phyloP scores from a whole-genome alignment of 2,113 vertebrate genomes.

The Saccopteryx leptura region DNA sequence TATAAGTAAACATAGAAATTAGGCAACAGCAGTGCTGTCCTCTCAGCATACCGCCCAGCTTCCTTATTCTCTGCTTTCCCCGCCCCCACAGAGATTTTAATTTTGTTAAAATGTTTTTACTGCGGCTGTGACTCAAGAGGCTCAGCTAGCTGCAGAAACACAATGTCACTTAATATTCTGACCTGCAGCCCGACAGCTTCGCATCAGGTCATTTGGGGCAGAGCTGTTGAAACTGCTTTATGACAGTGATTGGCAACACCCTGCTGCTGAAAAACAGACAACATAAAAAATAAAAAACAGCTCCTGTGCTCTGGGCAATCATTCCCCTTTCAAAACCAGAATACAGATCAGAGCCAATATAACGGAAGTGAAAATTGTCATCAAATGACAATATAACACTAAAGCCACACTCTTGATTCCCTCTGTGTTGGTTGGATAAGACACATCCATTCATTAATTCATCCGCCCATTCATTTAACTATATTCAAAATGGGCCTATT shows the following conservation, averaged over 20 bases:
- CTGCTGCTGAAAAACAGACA: conserved; percentile 53
- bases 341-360: background rate
- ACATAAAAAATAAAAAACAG: background rate
- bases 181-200: conserved; percentile 51
- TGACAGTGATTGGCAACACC: conserved; percentile 83
- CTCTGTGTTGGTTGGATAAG: background rate
- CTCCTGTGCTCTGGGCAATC: background rate
- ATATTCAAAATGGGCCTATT: background rate
- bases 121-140: conserved; percentile 76
- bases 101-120: conserved; percentile 81
- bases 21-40: background rate
- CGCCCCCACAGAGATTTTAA: conserved; percentile 76
- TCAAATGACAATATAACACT: background rate
- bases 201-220: conserved; percentile 72
- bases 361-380: background rate
- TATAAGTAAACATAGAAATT: background rate
- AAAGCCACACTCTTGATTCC: background rate
- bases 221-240: conserved; percentile 72
- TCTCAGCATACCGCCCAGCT: background rate
- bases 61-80: conserved; percentile 33
- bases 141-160: conserved; percentile 68
- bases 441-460: background rate
- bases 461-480: background rate
- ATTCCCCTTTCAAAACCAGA: background rate
- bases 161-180: conserved; percentile 80